Evolutionary conservation across 1,140 invertebrate genomes (phyloP).

Genomic region (Drosophila pachea): DNA sequence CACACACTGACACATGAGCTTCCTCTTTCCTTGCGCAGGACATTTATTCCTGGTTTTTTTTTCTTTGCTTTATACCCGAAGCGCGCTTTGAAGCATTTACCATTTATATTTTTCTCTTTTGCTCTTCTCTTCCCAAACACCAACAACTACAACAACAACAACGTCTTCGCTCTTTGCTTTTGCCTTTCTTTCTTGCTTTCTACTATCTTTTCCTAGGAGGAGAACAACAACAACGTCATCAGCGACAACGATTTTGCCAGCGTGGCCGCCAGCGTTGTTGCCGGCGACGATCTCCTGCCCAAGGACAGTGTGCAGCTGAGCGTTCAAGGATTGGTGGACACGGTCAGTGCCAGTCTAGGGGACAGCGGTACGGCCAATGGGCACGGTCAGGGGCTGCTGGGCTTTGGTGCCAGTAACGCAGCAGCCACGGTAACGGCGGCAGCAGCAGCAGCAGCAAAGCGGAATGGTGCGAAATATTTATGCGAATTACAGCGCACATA

Average conservation of each 20-base stretch:
- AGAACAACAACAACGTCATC: slow-evolving; percentile 74
- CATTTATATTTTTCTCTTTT: slow-evolving; percentile 47
- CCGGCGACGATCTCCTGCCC: slow-evolving; percentile 61
- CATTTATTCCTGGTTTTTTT: not conserved
- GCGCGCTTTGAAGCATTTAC: slow-evolving; percentile 17
- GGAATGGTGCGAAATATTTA: slow-evolving; percentile 10
- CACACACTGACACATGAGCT: not conserved
- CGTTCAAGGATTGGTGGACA: slow-evolving; percentile 59
- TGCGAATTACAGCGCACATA: not conserved
- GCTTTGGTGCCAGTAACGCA: slow-evolving; percentile 54
- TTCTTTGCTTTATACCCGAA: slow-evolving; percentile 12
- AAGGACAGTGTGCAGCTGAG: slow-evolving; percentile 67
- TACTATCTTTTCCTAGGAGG: slow-evolving; percentile 66
- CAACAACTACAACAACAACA: slow-evolving; percentile 32
- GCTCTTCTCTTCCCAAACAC: slow-evolving; percentile 23
- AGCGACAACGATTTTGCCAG: slow-evolving; percentile 62
- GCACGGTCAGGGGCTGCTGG: slow-evolving; percentile 41
- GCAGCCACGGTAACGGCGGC: slow-evolving; percentile 28
- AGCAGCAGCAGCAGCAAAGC: slow-evolving; percentile 39
- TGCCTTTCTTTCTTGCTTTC: slow-evolving; percentile 9
- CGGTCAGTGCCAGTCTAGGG: slow-evolving; percentile 58
- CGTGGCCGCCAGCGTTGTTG: slow-evolving; percentile 59
- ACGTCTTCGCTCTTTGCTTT: slow-evolving; percentile 11
- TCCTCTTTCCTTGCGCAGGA: slow-evolving; percentile 24
- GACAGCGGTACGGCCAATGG: slow-evolving; percentile 36